Base-by-base conservation (phyloP, 2,797 vertebrate genomes). In the Echeneis naucrates region DNA sequence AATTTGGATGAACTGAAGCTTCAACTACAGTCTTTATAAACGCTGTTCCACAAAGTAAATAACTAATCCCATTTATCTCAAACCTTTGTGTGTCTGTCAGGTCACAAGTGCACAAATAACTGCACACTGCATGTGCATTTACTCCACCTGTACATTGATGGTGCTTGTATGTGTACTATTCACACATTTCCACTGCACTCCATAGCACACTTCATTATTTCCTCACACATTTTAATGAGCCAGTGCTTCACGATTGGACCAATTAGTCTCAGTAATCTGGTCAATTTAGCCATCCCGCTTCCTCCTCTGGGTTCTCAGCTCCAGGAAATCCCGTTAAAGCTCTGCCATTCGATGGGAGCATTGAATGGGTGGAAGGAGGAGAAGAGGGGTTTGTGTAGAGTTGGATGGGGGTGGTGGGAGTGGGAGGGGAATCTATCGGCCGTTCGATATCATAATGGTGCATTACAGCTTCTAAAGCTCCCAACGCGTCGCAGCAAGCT, bases 361-460 rank as follows among this genome's bases (percentile, higher is more conserved):
- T 27, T n/a, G 35, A 82, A 47, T 5, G 4, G 56, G 37, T 16
- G 37, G 40, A 51, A 44, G 66, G 60, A 55, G 75, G 23, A 56
- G 32, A 7, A 11, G 65, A 32, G 72, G 55, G 58, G 55, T 55
- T 66, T 65, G 68, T 63, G 35, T 69, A 32, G 68, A 63, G 62
- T 54, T 48, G n/a, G 50, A 26, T 5, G 66, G 61, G 19, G 32
- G 50, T 33, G 67, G 70, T 30, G 1, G 71, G 24, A 54, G 72
- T 14, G 33, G 51, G 58, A 57, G 33, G 42, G 48, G 30, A 7
- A 21, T 69, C 53, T 76, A 73, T 86, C 45, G 65, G 72, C 68
- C 8, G 82, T 77, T 91, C 84, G 40, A 89, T 91, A 89, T 91
- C 90, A 83, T 91, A 89, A 92, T 90, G 86, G 88, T 81, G 84